Percentiles rank a stretch among this genome's conserved stretches.
phyloP scores from a whole-genome alignment of 2,888 invertebrate species.

The Idaea biselata region DNA sequence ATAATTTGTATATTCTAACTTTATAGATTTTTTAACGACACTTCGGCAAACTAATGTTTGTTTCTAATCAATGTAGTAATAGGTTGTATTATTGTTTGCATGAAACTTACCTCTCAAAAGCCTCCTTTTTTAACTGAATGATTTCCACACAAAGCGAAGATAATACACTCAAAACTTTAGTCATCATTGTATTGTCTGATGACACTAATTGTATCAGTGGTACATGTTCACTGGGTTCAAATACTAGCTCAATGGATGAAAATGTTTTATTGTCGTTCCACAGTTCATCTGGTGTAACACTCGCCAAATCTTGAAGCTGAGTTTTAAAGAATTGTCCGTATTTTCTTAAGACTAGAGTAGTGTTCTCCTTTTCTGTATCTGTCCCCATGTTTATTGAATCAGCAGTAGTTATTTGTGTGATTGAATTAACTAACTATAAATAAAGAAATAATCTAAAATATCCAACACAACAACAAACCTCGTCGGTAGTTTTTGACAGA shows the following conservation, averaged over 20 bases:
- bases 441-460: too few relatives aligned
- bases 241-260: constrained; percentile 57
- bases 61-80: neutral
- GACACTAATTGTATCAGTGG: constrained; percentile 86
- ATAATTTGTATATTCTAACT: too few relatives aligned
- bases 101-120: constrained; percentile 76
- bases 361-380: constrained; percentile 66
- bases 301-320: constrained; percentile 61
- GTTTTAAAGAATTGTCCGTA: constrained; percentile 73
- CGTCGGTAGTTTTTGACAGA: too few relatives aligned
- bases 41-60: too few relatives aligned
- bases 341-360: constrained; percentile 58
- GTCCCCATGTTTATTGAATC: constrained; percentile 44
- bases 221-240: constrained; percentile 82
- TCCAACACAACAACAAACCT: too few relatives aligned
- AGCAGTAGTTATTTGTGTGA: too few relatives aligned
- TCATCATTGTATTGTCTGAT: constrained; percentile 90
- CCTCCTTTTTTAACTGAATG: constrained; percentile 83
- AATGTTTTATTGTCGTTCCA: constrained; percentile 62
- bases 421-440: too few relatives aligned
- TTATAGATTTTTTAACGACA: too few relatives aligned
- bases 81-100: neutral
- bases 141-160: constrained; percentile 90
- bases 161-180: constrained; percentile 89
- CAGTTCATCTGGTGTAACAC: constrained; percentile 33